Base-by-base conservation (phyloP, 1,140 invertebrate genomes). In the Diabrotica undecimpunctata region DNA sequence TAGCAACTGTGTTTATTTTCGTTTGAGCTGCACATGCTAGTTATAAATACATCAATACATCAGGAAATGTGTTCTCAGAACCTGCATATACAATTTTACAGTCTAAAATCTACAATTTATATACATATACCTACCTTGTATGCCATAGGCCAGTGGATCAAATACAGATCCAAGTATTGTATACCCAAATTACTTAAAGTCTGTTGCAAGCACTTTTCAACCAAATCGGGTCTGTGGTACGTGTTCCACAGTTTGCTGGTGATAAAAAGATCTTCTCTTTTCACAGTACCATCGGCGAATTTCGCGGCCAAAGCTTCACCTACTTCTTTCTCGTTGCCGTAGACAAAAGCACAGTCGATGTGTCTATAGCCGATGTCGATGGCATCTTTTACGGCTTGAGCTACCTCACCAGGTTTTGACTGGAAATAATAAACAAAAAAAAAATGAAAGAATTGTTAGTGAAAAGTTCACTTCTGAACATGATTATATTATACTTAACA, bases 241-340 rank as follows among this genome's bases (percentile, higher is more conserved):
- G 86, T 88, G 70, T 87, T 87, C 87, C 87, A 90, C 57, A 90
- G 72, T 78, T 90, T 91, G 66, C 87, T 90, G 35, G 84, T 85
- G 9, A 86, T 78, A 56, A 84, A 86, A 2, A 93, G 80, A 74
- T 92, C 91, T 57, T 84, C 79, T 60, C 88, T 81, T 69, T 86
- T 88, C 11, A 93, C 82, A 0, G 83, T 78, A 50, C 90, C 91
- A 69, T 91, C 85, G 0, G 80, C 79, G 56, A 97, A 84, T 74
- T 90, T 88, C 12, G 87, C 84, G 37, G 85, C 81, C 5, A 97
- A 81, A 0, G 86, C 93, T 65, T 80, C 80, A 0, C 94, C 95
- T n/a, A 97, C 86, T 81, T 94, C 91, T 54, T 85, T 83, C 77
- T 97, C 94, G 80, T 96, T 97, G 53, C 81, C 75, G 70, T 95